Percentiles rank a stretch among this genome's conserved stretches.
phyloP scores from a whole-genome alignment of 2,797 vertebrate genomes.

The Gephyroberyx darwinii region DNA sequence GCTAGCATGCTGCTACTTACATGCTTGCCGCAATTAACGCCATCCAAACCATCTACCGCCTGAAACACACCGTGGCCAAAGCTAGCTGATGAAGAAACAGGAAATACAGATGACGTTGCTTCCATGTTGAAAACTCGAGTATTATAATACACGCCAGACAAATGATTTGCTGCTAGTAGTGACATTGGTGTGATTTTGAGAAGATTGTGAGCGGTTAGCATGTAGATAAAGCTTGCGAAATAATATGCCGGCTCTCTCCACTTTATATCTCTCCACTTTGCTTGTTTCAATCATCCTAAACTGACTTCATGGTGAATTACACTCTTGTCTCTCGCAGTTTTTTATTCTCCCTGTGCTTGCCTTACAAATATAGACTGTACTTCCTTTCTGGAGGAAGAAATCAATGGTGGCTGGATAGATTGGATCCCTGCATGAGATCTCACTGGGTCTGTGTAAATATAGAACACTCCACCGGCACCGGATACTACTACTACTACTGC shows the following conservation, averaged over 20 bases:
- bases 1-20: slow-evolving; percentile 7
- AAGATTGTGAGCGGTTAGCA: background rate
- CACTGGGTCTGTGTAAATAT: slow-evolving; percentile 28
- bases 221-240: background rate
- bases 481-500: slow-evolving; percentile 27
- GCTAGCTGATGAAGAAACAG: no score
- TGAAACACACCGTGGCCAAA: no score
- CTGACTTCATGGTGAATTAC: background rate
- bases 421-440: slow-evolving; percentile 6
- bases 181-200: background rate
- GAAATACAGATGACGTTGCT: no score
- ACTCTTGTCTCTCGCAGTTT: background rate
- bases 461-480: slow-evolving; percentile 4
- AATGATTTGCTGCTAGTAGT: no score
- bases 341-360: slow-evolving; percentile 4
- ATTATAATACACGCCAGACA: no score
- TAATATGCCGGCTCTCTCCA: background rate
- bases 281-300: background rate
- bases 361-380: slow-evolving; percentile 1
- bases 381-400: slow-evolving; percentile 24
- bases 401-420: slow-evolving; percentile 36
- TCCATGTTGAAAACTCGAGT: no score
- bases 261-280: background rate
- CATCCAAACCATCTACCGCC: no score
- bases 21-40: no score